These are phyloP conservation scores for Bubo scandiacus DNA, from an alignment of 2,113 vertebrate genomes.

Conservation along the genomic window DNA sequence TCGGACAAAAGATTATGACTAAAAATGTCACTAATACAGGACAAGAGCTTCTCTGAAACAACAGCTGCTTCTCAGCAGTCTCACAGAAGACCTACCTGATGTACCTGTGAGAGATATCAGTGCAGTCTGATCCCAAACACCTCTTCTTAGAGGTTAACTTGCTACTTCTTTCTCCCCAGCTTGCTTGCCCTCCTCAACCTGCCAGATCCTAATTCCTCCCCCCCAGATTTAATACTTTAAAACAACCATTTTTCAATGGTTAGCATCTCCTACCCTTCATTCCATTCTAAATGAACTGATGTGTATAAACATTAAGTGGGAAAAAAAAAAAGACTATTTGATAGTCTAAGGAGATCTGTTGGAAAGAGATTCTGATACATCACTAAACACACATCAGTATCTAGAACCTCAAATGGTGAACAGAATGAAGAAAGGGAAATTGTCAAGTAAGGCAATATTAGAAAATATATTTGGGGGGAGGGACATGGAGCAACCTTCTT, in stretches of 20 bases:
- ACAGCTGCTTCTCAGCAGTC: not conserved
- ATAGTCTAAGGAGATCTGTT: not conserved
- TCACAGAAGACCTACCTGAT: not conserved
- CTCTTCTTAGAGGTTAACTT: not conserved
- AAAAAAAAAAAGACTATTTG: not conserved
- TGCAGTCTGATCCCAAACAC: not conserved
- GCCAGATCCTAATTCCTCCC: not conserved
- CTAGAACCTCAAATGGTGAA: not conserved
- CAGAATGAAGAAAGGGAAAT: not conserved
- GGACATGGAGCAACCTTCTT: not conserved
- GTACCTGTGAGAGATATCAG: not conserved
- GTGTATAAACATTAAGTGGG: not conserved
- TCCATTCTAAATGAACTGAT: not conserved
- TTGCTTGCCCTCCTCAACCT: not conserved
- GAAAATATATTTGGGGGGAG: not conserved
- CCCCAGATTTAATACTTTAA: not conserved
- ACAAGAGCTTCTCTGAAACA: not conserved
- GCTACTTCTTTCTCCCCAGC: not conserved
- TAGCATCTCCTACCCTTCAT: not conserved
- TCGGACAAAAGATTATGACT: not conserved
- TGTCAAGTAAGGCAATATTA: not conserved
- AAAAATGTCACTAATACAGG: not conserved
- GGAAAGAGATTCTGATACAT: not conserved
- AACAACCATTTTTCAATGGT: not conserved
- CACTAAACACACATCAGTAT: not conserved